These are phyloP conservation scores for Fissipunctia ypsillon DNA, from an alignment of 2,888 invertebrate genomes.

Conservation along the genomic window DNA sequence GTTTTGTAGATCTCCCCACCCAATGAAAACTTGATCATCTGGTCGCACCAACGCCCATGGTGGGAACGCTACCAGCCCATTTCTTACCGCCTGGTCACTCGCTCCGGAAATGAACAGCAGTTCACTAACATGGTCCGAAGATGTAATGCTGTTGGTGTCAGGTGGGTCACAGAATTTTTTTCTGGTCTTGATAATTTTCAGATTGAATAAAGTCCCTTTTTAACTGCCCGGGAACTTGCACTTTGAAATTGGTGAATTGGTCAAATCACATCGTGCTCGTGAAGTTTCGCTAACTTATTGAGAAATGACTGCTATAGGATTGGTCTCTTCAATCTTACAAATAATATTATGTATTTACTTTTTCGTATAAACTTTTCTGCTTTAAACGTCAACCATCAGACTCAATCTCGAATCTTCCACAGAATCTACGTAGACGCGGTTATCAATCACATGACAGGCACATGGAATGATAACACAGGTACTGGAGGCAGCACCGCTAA, in stretches of 20 bases:
- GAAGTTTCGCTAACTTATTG: neutral
- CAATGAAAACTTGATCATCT: conserved; percentile 92
- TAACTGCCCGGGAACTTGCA: neutral
- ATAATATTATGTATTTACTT: too few species aligned
- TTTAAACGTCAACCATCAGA: neutral
- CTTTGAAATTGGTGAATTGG: neutral
- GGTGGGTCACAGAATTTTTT: conserved; percentile 77
- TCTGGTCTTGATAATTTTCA: neutral
- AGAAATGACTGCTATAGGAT: neutral
- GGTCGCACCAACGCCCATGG: conserved; percentile 93
- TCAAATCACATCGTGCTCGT: neutral
- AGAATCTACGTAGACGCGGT: conserved; percentile 96
- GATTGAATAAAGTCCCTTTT: neutral
- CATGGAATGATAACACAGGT: conserved; percentile 89
- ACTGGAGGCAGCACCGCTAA: conserved; percentile 92
- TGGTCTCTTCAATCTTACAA: neutral
- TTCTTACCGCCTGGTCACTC: conserved; percentile 93
- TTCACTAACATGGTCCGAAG: conserved; percentile 94
- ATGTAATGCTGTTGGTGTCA: conserved; percentile 95
- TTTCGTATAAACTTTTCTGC: too few species aligned
- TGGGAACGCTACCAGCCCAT: conserved; percentile 97
- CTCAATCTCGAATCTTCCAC: neutral
- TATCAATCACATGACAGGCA: conserved; percentile 96
- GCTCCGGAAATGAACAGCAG: conserved; percentile 94
- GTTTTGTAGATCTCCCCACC: conserved; percentile 92